Evolutionary conservation across 2,113 vertebrate species (phyloP), one percentile per base, ranked within the genome.

Genomic region (Hiodon alosoides): DNA sequence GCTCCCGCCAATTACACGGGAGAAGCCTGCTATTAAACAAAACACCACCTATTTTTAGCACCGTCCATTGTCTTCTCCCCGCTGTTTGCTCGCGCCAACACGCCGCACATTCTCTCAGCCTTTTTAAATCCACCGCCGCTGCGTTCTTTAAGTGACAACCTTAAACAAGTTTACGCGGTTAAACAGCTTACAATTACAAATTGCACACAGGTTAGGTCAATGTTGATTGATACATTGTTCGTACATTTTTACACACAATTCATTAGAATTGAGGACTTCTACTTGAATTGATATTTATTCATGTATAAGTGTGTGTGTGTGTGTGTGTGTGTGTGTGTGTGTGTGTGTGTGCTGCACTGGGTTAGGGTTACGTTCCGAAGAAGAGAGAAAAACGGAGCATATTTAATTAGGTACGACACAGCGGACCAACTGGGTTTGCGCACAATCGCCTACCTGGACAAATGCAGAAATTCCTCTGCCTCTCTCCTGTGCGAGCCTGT

Each of bases 1-100:
- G 67, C 10, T 54, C 64, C 73, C 73, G 68, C 67, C 73, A 68
- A 75, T 75, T 75, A 75, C 47, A 59, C 13, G 64, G 54, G 14
- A 59, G 64, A 16, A 17, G 14, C 54, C 73, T 59, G 54, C 13
- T 67, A 75, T 75, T 75, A 75, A 67, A 68, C 64, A 59, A 53
- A 67, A 75, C 73, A 50, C 54, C 67, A 60, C 31, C 31, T 51
- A 47, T 68, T 67, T 31, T 75, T 74, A 47, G 64, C 47, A 16
- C 14, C 73, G n/a, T 67, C 55, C 14, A 68, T 68, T 31, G 73
- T 75, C 48, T 10, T 48, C 31, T 67, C 4, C 6, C 13, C 7
- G 5, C 31, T 16, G 17, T 59, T 75, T 59, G 46, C 73, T 10
- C 64, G 16, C 48, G 14, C 73, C 54, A 9, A 69, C 14, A 54